Conservation (phyloP, 2,888 invertebrate genomes). For the Pomacea canaliculata region DNA sequence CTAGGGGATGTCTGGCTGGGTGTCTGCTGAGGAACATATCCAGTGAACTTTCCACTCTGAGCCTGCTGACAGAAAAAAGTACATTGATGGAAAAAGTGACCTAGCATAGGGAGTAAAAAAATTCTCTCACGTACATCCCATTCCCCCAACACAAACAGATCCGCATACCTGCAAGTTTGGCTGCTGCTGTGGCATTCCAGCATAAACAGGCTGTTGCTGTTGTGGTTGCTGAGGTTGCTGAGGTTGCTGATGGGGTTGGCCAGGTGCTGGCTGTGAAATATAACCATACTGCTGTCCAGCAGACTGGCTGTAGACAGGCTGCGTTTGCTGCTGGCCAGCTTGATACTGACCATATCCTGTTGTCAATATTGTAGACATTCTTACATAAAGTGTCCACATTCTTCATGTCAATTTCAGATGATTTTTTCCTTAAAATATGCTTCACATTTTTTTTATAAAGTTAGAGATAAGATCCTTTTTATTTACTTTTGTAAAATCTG, state of each 20-base stretch:
- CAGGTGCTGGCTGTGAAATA: slow-evolving; percentile 23
- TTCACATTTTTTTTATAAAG: too few relatives aligned
- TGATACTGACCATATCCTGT: slow-evolving; percentile 11
- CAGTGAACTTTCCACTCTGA: slow-evolving; percentile 29
- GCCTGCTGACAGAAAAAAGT: slow-evolving; percentile 9
- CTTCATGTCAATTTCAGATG: too few relatives aligned
- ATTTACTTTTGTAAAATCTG: too few relatives aligned
- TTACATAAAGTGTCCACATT: background rate
- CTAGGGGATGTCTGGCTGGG: slow-evolving; percentile 25
- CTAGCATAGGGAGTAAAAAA: too few relatives aligned
- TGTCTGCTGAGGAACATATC: slow-evolving; percentile 24
- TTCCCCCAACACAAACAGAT: too few relatives aligned
- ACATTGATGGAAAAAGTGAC: background rate
- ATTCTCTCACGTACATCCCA: too few relatives aligned
- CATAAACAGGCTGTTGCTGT: slow-evolving; percentile 19
- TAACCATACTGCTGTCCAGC: slow-evolving; percentile 23
- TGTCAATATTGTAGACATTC: background rate
- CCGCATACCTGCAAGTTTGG: background rate
- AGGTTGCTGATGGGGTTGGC: slow-evolving; percentile 31
- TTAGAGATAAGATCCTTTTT: too few relatives aligned
- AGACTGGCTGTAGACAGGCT: slow-evolving; percentile 26
- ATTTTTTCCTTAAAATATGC: too few relatives aligned
- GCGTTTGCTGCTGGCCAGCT: slow-evolving; percentile 9
- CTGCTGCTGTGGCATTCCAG: slow-evolving; percentile 11
- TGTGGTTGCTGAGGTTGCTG: slow-evolving; percentile 15